Percentiles rank a stretch among this genome's conserved stretches.
Evolutionary conservation across 1,140 invertebrate genomes (phyloP).

Genomic region (Amphibalanus amphitrite): DNA sequence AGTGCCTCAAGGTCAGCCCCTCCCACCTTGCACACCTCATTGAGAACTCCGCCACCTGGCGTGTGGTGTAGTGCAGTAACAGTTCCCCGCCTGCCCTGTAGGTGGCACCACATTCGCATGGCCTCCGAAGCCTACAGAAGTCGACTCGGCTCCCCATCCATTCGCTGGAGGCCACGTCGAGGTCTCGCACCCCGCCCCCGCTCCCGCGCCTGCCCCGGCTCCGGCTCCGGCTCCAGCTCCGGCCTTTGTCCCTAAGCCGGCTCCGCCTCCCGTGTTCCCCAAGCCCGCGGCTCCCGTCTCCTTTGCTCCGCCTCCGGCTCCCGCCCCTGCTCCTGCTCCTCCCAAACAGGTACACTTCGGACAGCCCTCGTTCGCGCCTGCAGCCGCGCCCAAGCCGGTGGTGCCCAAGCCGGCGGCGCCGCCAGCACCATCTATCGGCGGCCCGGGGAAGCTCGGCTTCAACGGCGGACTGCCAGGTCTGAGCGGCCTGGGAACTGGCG

Average conservation of each 20-base stretch:
- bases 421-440: conserved; percentile 12
- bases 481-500: conserved; percentile 10
- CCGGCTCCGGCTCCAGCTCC: conserved; percentile 14
- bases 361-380: background rate
- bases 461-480: background rate
- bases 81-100: conserved; percentile 9
- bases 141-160: background rate
- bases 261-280: conserved; percentile 15
- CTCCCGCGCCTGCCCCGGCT: conserved; percentile 13
- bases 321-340: conserved; percentile 19
- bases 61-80: background rate
- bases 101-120: conserved; percentile 6
- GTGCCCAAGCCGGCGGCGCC: conserved; percentile 17
- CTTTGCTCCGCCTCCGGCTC: conserved; percentile 13
- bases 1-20: too few species aligned
- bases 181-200: conserved; percentile 18
- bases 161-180: conserved; percentile 25
- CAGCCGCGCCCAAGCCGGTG: conserved; percentile 28
- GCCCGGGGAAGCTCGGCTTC: conserved; percentile 1
- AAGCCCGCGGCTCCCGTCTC: conserved; percentile 17
- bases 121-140: background rate
- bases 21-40: too few species aligned
- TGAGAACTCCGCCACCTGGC: too few species aligned
- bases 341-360: background rate
- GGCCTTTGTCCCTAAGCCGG: conserved; percentile 10